Evolutionary conservation across 1,140 invertebrate species (phyloP), one percentile per base, ranked within the genome.

Genomic region (Andricus grossulariae): DNA sequence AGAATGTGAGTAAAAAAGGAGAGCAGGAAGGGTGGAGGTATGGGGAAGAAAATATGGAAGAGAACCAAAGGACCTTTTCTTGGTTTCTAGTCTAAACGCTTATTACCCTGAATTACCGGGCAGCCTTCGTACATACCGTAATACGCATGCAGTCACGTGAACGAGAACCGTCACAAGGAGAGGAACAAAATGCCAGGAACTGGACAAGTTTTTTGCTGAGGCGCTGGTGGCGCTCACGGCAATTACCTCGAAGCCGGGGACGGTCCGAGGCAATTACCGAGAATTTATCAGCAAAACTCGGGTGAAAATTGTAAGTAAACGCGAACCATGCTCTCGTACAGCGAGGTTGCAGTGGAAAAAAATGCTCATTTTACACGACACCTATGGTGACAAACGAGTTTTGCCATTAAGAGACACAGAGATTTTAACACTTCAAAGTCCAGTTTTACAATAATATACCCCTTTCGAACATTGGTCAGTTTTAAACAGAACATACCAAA

Each of bases 251-350:
- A 66, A 45, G n/a, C 60, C 60, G 60, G 60, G 60, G 25, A 66
- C 60, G 25, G 60, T 66, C 60, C 60, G 32, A 7, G 32, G 60
- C 60, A 66, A 66, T 66, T 66, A 66, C 60, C 60, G n/a, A 66
- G 60, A 66, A 66, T 66, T 66, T 66, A 66, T 66, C 60, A 66
- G 60, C 60, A 66, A 66, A 66, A 25, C 60, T 66, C 25, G 25
- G 25, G 60, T 66, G 60, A 66, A 66, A 66, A 66, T 66, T 66
- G 60, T 66, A 66, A 66, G 60, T 21, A 66, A 66, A 66, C 60
- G 60, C 25, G 60, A 66, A 66, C n/a, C 60, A 21, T 39, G 60
- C 60, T 66, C 25, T 66, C 25, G 7, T 66, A 13, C 60, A 16
- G 25, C 60, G 57, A 66, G 60, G 45, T 66, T 39, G 60, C 25